phyloP scores from a whole-genome alignment of 2,888 invertebrate species.

The Macaria liturata region DNA sequence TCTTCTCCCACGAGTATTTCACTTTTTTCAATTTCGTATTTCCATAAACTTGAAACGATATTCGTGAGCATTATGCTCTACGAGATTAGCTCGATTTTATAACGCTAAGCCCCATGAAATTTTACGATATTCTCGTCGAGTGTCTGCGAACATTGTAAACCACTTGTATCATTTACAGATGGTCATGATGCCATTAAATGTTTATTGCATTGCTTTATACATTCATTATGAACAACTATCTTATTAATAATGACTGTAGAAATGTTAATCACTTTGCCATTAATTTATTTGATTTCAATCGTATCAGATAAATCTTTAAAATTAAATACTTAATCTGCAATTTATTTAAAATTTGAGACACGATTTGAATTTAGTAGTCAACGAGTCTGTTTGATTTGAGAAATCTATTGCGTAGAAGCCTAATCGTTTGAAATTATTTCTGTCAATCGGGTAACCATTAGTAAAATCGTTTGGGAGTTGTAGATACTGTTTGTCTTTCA shows the following conservation, averaged over 20 bases:
- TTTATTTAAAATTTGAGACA: too few species aligned
- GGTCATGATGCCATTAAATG: constrained; percentile 6
- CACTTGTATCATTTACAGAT: constrained; percentile 9
- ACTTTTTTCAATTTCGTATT: constrained; percentile 31
- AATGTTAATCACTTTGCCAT: neutral
- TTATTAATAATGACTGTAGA: neutral
- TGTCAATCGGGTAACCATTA: neutral
- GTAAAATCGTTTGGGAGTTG: constrained; percentile 11
- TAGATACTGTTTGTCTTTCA: constrained; percentile 16
- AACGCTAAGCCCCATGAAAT: constrained; percentile 12
- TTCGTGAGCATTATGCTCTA: constrained; percentile 18
- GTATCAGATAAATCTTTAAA: too few species aligned
- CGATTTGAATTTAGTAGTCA: constrained; percentile 1
- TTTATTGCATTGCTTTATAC: constrained; percentile 11
- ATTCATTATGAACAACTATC: constrained; percentile 1
- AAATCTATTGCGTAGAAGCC: constrained; percentile 5
- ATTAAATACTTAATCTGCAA: too few species aligned
- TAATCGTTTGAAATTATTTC: too few species aligned
- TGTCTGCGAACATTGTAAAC: constrained; percentile 14
- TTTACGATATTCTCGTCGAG: constrained; percentile 11
- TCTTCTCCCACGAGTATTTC: constrained; percentile 56
- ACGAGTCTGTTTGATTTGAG: constrained; percentile 1
- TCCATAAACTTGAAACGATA: constrained; percentile 19
- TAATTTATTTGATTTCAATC: too few species aligned
- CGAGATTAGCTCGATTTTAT: constrained; percentile 15